Evolutionary conservation across 2,113 vertebrate genomes (phyloP).

Genomic region (Stegastes partitus): DNA sequence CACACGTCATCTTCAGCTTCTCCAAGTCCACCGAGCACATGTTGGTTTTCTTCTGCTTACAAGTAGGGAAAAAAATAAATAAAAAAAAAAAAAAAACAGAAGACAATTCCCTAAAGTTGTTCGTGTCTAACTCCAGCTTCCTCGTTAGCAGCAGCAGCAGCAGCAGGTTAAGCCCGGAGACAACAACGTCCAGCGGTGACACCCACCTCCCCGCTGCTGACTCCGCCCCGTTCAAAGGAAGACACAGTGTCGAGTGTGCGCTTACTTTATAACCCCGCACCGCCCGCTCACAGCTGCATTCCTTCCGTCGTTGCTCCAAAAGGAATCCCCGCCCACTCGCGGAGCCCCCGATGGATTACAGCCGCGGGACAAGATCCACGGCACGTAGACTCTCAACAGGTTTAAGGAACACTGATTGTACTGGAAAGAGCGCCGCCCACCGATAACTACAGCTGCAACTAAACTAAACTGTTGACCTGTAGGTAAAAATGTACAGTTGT

Average conservation of each 20-base stretch:
- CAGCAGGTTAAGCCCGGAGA: not conserved
- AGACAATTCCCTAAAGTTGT: not conserved
- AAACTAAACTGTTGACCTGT: no score
- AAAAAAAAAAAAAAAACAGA: not conserved
- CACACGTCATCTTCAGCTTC: slow-evolving; percentile 89
- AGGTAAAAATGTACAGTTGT: no score
- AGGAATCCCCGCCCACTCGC: slow-evolving; percentile 18
- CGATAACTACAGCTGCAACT: no score
- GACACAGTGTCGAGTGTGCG: not conserved
- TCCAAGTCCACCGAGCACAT: slow-evolving; percentile 86
- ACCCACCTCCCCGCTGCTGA: not conserved
- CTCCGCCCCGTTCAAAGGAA: slow-evolving; percentile 50
- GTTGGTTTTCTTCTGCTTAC: slow-evolving; percentile 7
- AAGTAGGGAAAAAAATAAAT: not conserved
- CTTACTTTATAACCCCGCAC: slow-evolving; percentile 5
- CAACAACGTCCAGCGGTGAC: not conserved
- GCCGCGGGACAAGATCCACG: not conserved
- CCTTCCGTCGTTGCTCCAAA: no score
- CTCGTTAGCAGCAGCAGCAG: slow-evolving; percentile 40
- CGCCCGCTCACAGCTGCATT: no score
- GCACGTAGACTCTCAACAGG: slow-evolving; percentile 38
- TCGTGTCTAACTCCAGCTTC: slow-evolving; percentile 16
- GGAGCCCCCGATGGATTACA: accelerated
- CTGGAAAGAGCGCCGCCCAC: no score
- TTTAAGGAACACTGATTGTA: no score